A percentile compares a stretch with the other conserved stretches of the same genome.
Evolutionary conservation across 2,888 invertebrate genomes (phyloP).

Genomic region (Drosophila meridiana): DNA sequence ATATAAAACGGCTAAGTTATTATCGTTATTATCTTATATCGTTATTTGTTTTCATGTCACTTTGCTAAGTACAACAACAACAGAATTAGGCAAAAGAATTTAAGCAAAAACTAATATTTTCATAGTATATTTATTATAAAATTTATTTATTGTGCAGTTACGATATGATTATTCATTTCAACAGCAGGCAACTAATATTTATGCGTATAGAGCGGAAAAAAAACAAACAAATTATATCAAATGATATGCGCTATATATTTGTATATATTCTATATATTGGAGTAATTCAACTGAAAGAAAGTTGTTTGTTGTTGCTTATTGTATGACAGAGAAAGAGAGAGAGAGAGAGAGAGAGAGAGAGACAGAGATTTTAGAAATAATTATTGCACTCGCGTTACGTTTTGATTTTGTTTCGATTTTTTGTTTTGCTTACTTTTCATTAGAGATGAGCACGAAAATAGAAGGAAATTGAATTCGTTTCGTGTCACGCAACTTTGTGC

Average conservation of each 20-base stretch:
- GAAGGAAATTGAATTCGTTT: background rate
- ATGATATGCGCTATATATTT: slow-evolving; percentile 53
- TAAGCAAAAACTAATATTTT: slow-evolving; percentile 22
- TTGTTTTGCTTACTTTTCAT: background rate
- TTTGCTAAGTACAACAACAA: slow-evolving; percentile 65
- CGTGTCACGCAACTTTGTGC: background rate
- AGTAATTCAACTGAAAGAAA: slow-evolving; percentile 7
- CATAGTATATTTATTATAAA: slow-evolving; percentile 9
- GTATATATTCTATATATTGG: background rate
- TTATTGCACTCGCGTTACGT: slow-evolving; percentile 75
- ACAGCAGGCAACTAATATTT: slow-evolving; percentile 27
- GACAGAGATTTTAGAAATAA: slow-evolving; percentile 57
- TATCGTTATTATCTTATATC: slow-evolving; percentile 16
- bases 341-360: slow-evolving; percentile 12
- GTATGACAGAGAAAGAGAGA: slow-evolving; percentile 25
- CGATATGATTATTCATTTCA: slow-evolving; percentile 70
- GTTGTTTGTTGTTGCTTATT: slow-evolving; percentile 39
- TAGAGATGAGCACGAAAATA: slow-evolving; percentile 10
- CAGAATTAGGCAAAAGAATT: slow-evolving; percentile 38
- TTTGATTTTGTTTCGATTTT: slow-evolving; percentile 56
- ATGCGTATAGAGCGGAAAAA: slow-evolving; percentile 36
- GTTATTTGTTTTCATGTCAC: slow-evolving; percentile 31
- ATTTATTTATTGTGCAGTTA: slow-evolving; percentile 58
- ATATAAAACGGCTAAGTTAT: slow-evolving; percentile 22
- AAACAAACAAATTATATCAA: slow-evolving; percentile 22